These are phyloP conservation scores for Pangasius djambal DNA, from an alignment of 2,797 vertebrate species.

Conservation along the genomic window DNA sequence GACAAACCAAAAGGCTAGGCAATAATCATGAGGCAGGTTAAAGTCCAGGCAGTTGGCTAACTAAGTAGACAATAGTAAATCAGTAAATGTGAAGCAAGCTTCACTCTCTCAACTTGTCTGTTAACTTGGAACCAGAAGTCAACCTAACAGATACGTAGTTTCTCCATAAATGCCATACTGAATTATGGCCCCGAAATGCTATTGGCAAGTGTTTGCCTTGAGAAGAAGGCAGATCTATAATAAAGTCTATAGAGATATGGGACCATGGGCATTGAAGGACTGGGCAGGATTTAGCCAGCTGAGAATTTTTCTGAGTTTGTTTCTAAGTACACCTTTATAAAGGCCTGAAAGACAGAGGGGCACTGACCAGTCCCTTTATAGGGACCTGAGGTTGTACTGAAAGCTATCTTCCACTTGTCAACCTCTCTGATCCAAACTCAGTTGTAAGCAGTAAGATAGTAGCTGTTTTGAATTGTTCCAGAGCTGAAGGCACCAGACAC, in stretches of 20 bases:
- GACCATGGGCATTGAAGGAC: background rate
- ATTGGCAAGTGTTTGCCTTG: background rate
- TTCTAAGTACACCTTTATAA: background rate
- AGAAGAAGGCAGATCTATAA: background rate
- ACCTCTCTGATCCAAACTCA: background rate
- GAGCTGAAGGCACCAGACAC: background rate
- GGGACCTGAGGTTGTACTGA: background rate
- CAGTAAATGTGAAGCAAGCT: background rate
- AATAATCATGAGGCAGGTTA: background rate
- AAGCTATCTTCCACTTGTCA: background rate
- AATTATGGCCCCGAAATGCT: background rate
- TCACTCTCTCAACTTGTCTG: background rate
- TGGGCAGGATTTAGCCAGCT: background rate
- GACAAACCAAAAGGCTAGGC: background rate
- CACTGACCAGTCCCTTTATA: background rate
- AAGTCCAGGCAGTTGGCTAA: background rate
- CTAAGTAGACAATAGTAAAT: background rate
- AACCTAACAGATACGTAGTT: background rate
- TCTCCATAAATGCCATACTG: background rate
- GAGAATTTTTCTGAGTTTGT: background rate
- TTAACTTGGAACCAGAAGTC: background rate
- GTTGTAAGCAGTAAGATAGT: background rate
- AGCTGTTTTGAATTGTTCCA: background rate
- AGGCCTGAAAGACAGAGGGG: background rate
- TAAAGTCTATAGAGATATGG: background rate